A percentile compares a stretch with the other conserved stretches of the same genome.
phyloP scores from a whole-genome alignment of 2,113 vertebrate species.

The Sinosuthora webbiana region DNA sequence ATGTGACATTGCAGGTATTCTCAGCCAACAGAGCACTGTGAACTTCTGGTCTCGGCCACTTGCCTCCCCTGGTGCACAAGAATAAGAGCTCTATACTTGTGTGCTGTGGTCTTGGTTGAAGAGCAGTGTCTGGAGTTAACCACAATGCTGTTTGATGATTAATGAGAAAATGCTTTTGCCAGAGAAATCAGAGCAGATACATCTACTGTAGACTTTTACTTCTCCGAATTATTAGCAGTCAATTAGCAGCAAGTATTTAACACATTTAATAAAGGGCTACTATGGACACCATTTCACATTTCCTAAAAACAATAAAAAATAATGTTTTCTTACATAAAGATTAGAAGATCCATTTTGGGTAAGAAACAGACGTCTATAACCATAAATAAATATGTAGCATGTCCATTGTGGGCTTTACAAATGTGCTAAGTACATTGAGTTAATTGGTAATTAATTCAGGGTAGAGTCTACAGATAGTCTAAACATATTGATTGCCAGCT shows the following conservation, averaged over 20 bases:
- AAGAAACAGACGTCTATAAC: background rate
- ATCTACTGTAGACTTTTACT: background rate
- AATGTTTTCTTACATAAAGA: background rate
- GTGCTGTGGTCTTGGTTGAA: background rate
- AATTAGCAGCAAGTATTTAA: background rate
- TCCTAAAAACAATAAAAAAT: background rate
- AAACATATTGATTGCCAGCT: constrained; percentile 53
- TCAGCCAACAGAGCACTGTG: background rate
- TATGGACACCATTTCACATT: background rate
- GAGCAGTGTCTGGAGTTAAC: background rate
- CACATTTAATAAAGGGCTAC: background rate
- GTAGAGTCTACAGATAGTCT: constrained; percentile 33
- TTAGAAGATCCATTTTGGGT: background rate
- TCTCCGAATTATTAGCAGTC: background rate
- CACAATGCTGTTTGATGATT: background rate
- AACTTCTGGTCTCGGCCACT: background rate
- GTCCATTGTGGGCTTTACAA: constrained; percentile 41
- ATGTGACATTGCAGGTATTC: background rate
- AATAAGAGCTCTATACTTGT: background rate
- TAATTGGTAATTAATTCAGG: constrained; percentile 50
- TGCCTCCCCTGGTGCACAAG: background rate
- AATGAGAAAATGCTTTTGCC: background rate
- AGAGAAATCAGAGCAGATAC: background rate
- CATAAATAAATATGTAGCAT: constrained; percentile 26
- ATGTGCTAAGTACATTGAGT: constrained; percentile 19